Evolutionary conservation across 2,888 invertebrate species (phyloP).

Genomic region (Acholoe squamosa): DNA sequence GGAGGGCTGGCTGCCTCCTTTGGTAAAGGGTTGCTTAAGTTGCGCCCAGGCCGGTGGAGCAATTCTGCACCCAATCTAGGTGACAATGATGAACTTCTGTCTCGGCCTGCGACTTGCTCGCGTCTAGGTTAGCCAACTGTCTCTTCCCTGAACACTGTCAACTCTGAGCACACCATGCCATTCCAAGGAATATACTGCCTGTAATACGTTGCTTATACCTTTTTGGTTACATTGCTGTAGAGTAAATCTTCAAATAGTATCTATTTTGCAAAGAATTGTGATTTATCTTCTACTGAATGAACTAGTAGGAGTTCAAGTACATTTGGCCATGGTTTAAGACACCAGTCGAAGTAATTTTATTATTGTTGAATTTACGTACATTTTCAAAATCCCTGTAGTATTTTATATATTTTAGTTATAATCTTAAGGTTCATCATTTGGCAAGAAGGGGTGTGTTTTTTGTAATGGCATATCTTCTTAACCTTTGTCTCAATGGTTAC

Average conservation of each 20-base stretch:
- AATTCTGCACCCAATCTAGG: slow-evolving; percentile 96
- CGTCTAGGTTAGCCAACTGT: slow-evolving; percentile 57
- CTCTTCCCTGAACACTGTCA: slow-evolving; percentile 18
- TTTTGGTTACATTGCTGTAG: no score
- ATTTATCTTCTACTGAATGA: no score
- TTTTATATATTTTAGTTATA: no score
- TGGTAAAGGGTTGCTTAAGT: slow-evolving; percentile 86
- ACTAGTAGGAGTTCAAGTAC: no score
- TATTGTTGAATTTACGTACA: no score
- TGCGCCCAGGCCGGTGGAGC: slow-evolving; percentile 87
- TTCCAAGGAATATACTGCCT: not conserved
- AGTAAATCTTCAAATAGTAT: no score
- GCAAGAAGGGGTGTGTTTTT: not conserved
- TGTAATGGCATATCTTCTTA: not conserved
- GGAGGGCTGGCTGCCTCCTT: slow-evolving; percentile 65
- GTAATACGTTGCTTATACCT: no score
- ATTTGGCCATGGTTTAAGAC: no score
- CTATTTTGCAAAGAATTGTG: no score
- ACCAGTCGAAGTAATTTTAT: no score
- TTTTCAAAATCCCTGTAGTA: no score
- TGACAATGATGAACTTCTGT: slow-evolving; percentile 82
- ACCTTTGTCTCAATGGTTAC: not conserved
- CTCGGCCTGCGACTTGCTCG: slow-evolving; percentile 41
- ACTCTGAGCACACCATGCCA: not conserved
- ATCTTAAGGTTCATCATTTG: no score